phyloP scores from a whole-genome alignment of 2,113 vertebrate genomes.

The Phalacrocorax pelagicus region DNA sequence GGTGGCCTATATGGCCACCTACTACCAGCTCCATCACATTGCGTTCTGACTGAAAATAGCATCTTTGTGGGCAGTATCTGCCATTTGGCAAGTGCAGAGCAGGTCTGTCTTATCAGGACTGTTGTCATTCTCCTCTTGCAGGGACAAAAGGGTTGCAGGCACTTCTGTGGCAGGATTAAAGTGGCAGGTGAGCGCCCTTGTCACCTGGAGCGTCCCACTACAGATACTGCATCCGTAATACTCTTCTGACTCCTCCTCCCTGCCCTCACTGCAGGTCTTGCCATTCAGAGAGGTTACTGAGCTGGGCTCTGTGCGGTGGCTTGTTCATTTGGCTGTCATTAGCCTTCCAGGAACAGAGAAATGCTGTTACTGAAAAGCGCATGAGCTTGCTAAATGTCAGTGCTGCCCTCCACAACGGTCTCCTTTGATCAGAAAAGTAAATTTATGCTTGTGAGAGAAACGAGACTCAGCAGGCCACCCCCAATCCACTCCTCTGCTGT shows the following conservation, averaged over 20 bases:
- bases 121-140: not conserved
- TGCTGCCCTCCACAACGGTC: accelerated
- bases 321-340: not conserved
- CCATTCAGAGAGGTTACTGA: not conserved
- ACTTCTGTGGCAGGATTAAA: not conserved
- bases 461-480: not conserved
- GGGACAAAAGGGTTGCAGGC: not conserved
- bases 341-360: not conserved
- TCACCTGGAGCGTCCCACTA: not conserved
- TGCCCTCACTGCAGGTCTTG: not conserved
- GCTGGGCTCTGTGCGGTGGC: accelerated
- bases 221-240: accelerated
- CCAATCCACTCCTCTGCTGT: not conserved
- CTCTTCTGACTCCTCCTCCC: too few relatives aligned
- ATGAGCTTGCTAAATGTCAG: accelerated
- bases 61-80: not conserved
- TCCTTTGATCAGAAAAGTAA: not conserved
- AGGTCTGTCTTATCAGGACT: not conserved
- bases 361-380: not conserved
- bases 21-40: not conserved
- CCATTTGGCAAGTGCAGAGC: not conserved
- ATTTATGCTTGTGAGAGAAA: not conserved
- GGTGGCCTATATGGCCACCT: not conserved
- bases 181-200: not conserved
- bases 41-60: not conserved